Conservation (phyloP, 2,797 vertebrate genomes). For the Acrocephalus scirpaceus region DNA sequence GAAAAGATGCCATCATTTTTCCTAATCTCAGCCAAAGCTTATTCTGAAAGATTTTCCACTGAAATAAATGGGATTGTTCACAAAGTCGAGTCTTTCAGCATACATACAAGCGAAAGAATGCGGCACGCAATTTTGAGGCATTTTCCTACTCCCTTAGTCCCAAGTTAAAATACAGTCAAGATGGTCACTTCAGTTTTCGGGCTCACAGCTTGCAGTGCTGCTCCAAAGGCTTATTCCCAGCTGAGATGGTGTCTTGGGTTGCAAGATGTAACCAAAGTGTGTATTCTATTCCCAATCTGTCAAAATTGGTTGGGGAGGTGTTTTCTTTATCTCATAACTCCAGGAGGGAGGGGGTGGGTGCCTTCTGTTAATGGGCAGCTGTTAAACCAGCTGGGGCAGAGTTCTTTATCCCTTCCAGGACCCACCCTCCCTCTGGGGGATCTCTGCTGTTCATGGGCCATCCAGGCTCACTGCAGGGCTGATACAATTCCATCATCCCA, state of each 20-base stretch:
- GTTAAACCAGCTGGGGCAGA: too few relatives aligned
- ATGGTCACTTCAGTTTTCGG: background rate
- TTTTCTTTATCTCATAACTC: too few relatives aligned
- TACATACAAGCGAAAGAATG: background rate
- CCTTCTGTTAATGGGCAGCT: too few relatives aligned
- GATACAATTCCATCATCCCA: too few relatives aligned
- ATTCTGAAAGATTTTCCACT: background rate
- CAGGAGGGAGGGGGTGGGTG: too few relatives aligned
- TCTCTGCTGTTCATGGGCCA: too few relatives aligned
- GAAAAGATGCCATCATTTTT: slow-evolving; percentile 4
- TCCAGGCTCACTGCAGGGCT: too few relatives aligned
- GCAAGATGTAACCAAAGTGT: too few relatives aligned
- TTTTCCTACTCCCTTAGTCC: background rate
- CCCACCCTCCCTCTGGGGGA: too few relatives aligned
- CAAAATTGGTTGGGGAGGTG: too few relatives aligned
- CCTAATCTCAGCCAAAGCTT: background rate
- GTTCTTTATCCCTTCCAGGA: too few relatives aligned
- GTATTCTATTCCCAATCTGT: too few relatives aligned
- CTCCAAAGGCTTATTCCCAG: background rate
- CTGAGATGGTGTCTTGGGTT: background rate
- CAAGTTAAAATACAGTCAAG: background rate
- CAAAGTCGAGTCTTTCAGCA: background rate
- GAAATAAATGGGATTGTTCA: background rate
- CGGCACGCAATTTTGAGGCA: background rate
- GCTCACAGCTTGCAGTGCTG: background rate